Conservation (phyloP, 2,113 vertebrate species). For the Platichthys stellatus region DNA sequence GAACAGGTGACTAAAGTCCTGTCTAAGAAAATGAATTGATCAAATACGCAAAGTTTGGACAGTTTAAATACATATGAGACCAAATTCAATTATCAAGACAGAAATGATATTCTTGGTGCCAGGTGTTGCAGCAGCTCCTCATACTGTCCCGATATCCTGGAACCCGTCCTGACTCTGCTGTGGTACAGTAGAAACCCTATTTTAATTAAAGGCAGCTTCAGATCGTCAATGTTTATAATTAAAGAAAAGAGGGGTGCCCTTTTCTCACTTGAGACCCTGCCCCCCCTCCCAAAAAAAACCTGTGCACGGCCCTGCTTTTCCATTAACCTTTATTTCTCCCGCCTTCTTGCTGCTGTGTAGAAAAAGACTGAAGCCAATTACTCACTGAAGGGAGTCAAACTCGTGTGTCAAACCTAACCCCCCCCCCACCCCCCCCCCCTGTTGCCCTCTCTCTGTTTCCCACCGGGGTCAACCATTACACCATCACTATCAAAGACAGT, state of each 20-base stretch:
- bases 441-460: neutral
- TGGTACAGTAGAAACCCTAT: no score
- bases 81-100: no score
- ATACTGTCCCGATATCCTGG: no score
- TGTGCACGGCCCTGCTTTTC: neutral
- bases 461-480: conserved; percentile 1
- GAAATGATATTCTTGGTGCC: no score
- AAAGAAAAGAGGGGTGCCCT: neutral
- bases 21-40: no score
- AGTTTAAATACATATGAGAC: no score
- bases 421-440: neutral
- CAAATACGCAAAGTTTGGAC: no score
- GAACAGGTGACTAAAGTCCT: no score
- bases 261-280: neutral
- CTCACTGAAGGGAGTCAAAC: conserved; percentile 12
- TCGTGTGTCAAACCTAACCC: conserved; percentile 25
- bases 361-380: neutral
- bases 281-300: neutral
- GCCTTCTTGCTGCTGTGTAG: neutral
- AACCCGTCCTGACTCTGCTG: no score
- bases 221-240: no score
- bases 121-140: no score
- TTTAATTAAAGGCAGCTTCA: no score
- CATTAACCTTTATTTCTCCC: neutral
- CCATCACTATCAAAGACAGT: conserved; percentile 27